Percentiles rank a stretch among this genome's conserved stretches.
phyloP scores from a whole-genome alignment of 2,888 invertebrate species.

The Boloria selene region DNA sequence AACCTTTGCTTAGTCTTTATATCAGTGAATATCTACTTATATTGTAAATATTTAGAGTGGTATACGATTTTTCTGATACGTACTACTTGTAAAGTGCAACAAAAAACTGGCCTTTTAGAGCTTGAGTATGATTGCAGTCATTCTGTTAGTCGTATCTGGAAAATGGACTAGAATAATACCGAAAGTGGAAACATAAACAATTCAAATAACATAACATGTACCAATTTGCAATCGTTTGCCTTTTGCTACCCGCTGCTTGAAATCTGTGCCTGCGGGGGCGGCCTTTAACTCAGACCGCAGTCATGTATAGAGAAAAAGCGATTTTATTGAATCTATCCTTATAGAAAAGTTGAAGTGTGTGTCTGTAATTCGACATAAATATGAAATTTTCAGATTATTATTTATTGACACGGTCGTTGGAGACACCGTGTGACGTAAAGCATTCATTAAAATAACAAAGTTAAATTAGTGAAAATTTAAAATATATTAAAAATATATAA shows the following conservation, averaged over 20 bases:
- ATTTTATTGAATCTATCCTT: not conserved
- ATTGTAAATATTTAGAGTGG: not conserved
- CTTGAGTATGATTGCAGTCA: not conserved
- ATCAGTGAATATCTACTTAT: no score
- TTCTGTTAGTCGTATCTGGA: slow-evolving; percentile 5
- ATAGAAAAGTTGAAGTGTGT: not conserved
- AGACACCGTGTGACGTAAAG: no score
- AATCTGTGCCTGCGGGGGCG: slow-evolving; percentile 30
- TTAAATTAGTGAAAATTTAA: no score
- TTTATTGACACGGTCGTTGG: no score
- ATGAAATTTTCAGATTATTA: no score
- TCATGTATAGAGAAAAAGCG: slow-evolving; percentile 22
- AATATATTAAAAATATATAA: not conserved
- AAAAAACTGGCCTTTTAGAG: not conserved
- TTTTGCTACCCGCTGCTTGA: slow-evolving; percentile 34
- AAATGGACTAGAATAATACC: slow-evolving; percentile 31
- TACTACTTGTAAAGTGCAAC: not conserved
- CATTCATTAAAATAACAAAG: no score
- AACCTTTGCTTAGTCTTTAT: not conserved
- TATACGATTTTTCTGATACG: not conserved
- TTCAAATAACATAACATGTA: slow-evolving; percentile 37
- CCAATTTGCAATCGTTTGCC: slow-evolving; percentile 38
- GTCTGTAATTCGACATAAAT: no score
- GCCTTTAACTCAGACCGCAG: slow-evolving; percentile 16
- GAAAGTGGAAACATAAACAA: slow-evolving; percentile 38